Evolutionary conservation across 2,113 vertebrate species (phyloP).

Genomic region (Pseudolaguvia tuberculata): DNA sequence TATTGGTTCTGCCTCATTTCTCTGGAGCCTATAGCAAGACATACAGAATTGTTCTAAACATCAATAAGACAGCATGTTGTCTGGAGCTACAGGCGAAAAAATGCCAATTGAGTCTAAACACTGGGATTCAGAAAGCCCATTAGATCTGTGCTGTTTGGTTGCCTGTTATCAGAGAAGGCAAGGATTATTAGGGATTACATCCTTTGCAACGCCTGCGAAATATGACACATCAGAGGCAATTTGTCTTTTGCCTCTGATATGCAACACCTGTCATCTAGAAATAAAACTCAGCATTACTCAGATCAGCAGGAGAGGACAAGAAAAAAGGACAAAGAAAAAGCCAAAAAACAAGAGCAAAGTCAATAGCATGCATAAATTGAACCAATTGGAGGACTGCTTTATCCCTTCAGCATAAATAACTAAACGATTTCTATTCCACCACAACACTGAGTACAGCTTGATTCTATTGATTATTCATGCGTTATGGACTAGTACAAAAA

Average conservation of each 20-base stretch:
- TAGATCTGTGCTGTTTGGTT: slow-evolving; percentile 10
- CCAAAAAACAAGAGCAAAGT: not conserved
- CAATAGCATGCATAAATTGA: slow-evolving; percentile 6
- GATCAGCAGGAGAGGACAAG: not conserved
- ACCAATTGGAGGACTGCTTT: slow-evolving; percentile 8
- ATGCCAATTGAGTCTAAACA: slow-evolving; percentile 12
- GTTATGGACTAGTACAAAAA: slow-evolving; percentile 13
- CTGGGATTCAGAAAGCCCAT: slow-evolving; percentile 10
- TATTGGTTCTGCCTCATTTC: slow-evolving; percentile 34
- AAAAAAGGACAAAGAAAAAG: slow-evolving; percentile 8
- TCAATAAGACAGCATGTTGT: slow-evolving; percentile 14
- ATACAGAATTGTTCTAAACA: slow-evolving; percentile 11
- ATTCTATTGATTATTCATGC: slow-evolving; percentile 26
- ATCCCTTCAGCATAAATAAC: slow-evolving; percentile 6
- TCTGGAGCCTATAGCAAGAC: not conserved
- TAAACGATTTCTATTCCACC: not conserved
- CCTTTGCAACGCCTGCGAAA: slow-evolving; percentile 1
- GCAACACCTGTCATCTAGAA: slow-evolving; percentile 25
- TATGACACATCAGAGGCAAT: slow-evolving; percentile 34
- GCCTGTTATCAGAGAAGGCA: slow-evolving; percentile 13
- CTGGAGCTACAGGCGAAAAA: slow-evolving; percentile 21
- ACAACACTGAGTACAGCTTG: not conserved
- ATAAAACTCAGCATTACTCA: slow-evolving; percentile 18
- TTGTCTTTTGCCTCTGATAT: slow-evolving; percentile 18
- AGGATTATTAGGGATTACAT: slow-evolving; percentile 20